Conservation (phyloP, 1,140 invertebrate genomes). For the Aphis gossypii region DNA sequence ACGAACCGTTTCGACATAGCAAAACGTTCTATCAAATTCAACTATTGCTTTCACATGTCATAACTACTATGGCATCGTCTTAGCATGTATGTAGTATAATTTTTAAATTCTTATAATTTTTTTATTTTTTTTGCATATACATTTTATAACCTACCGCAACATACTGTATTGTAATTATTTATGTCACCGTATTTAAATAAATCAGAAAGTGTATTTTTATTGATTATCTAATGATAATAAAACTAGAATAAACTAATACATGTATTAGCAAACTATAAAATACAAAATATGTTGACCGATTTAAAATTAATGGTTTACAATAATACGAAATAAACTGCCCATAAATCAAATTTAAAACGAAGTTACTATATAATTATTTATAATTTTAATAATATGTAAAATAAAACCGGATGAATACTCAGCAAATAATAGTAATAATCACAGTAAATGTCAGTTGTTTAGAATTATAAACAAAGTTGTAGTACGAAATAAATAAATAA, state of each 20-base stretch:
- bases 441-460: background rate
- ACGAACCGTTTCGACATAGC: background rate
- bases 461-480: background rate
- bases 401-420: background rate
- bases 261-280: background rate
- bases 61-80: background rate
- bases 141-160: background rate
- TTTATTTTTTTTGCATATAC: background rate
- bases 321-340: background rate
- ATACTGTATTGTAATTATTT: background rate
- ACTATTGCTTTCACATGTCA: background rate
- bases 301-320: background rate
- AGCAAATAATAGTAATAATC: background rate
- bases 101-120: background rate
- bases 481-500: background rate
- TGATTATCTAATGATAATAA: background rate
- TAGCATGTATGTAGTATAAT: background rate
- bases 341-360: background rate
- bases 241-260: background rate
- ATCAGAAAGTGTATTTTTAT: background rate
- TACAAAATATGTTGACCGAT: background rate
- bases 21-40: background rate
- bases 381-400: background rate
- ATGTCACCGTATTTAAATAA: background rate
- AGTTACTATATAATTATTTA: background rate